Conservation (phyloP, 2,888 invertebrate genomes). For the Andrena hattorfiana region DNA sequence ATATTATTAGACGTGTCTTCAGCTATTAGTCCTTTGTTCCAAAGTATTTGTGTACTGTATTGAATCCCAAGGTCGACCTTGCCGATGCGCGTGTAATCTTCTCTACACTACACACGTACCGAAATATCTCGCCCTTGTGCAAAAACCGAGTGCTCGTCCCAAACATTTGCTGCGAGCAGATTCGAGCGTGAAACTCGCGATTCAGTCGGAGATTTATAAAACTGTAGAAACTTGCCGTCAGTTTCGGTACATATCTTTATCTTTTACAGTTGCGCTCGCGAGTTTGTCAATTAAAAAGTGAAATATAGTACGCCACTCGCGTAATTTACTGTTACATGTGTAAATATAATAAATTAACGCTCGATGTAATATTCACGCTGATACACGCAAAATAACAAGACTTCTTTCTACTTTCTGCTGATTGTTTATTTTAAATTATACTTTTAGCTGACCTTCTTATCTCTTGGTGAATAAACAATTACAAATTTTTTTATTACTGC, state of each 20-base stretch:
- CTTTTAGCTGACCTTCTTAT: too few species aligned
- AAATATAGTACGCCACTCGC: too few species aligned
- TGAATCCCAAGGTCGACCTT: slow-evolving; percentile 51
- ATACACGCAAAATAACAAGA: neutral
- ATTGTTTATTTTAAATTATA: too few species aligned
- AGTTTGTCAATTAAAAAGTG: too few species aligned
- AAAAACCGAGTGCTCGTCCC: slow-evolving; percentile 43
- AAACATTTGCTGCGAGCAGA: slow-evolving; percentile 38
- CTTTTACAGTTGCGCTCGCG: too few species aligned
- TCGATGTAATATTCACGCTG: neutral
- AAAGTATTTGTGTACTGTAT: slow-evolving; percentile 46
- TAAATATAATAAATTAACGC: neutral
- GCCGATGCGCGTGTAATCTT: slow-evolving; percentile 28
- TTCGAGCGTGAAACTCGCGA: neutral
- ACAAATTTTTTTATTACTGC: neutral
- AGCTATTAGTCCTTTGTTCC: slow-evolving; percentile 28
- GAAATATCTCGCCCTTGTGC: slow-evolving; percentile 56
- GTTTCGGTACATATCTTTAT: too few species aligned
- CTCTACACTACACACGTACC: slow-evolving; percentile 27
- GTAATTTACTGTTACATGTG: too few species aligned
- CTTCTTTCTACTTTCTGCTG: too few species aligned
- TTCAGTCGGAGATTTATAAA: neutral
- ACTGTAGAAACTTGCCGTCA: too few species aligned
- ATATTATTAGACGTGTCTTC: slow-evolving; percentile 22
- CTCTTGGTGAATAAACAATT: neutral